Percentiles rank a stretch among this genome's conserved stretches.
Evolutionary conservation across 2,113 vertebrate genomes (phyloP).

Genomic region (Saccopteryx bilineata): DNA sequence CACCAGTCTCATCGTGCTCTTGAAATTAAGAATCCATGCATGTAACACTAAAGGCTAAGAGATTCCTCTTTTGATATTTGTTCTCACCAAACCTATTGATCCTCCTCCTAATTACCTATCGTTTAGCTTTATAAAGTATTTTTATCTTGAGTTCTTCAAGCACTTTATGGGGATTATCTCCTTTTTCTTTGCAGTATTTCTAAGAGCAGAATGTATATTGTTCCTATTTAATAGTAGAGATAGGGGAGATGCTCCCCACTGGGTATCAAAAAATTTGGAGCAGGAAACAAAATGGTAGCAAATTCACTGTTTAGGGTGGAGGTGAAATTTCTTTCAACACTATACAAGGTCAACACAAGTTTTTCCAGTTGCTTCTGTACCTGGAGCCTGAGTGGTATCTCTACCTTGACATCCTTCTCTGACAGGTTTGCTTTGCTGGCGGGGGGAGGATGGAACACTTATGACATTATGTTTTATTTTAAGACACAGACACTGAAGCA

Average conservation of each 20-base stretch:
- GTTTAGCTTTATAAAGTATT: neutral
- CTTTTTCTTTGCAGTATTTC: neutral
- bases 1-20: neutral
- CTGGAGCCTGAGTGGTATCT: neutral
- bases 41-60: neutral
- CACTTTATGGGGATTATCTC: neutral
- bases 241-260: neutral
- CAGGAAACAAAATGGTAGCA: neutral
- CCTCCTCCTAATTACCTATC: neutral
- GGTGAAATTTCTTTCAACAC: neutral
- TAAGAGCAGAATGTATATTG: neutral
- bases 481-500: neutral
- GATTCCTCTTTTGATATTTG: neutral
- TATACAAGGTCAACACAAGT: neutral
- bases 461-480: neutral
- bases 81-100: neutral
- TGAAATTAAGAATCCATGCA: neutral
- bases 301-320: neutral
- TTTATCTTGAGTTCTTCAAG: neutral
- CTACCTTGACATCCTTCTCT: neutral
- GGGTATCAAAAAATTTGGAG: neutral
- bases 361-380: neutral
- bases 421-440: neutral
- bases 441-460: neutral
- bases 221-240: neutral